Evolutionary conservation across 2,797 vertebrate genomes (phyloP).

Genomic region (Esox lucius): DNA sequence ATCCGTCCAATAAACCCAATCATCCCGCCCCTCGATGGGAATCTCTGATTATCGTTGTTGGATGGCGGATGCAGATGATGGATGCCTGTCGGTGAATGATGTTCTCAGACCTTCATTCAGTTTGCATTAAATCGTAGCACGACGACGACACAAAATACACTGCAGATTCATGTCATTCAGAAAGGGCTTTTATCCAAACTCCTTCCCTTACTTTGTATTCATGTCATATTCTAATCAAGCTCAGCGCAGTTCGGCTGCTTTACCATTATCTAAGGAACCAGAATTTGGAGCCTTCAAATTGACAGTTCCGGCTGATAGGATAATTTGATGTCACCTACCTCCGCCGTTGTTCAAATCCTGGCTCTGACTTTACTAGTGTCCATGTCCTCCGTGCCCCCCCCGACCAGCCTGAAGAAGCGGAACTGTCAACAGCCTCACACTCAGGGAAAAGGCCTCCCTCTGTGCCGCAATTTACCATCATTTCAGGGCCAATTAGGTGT

Average conservation of each 20-base stretch:
- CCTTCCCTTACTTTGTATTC: neutral
- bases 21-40: neutral
- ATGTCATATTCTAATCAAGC: neutral
- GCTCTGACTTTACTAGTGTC: slow-evolving; percentile 21
- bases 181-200: neutral
- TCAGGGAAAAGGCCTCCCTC: slow-evolving; percentile 21
- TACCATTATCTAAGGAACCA: neutral
- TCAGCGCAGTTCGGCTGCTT: neutral
- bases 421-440: slow-evolving; percentile 18
- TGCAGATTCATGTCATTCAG: neutral
- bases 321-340: neutral
- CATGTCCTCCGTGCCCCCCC: neutral
- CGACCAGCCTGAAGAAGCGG: slow-evolving; percentile 20
- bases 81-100: too few species aligned
- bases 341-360: slow-evolving; percentile 26
- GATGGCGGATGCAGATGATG: neutral
- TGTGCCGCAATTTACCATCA: slow-evolving; percentile 39
- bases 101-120: slow-evolving; percentile 17
- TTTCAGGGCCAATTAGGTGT: slow-evolving; percentile 48
- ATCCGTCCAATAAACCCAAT: neutral
- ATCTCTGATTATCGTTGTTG: slow-evolving; percentile 12
- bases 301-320: slow-evolving; percentile 22
- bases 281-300: neutral
- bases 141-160: neutral
- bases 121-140: neutral